Conservation (phyloP, 2,113 vertebrate genomes). For the Aplodontia rufa region DNA sequence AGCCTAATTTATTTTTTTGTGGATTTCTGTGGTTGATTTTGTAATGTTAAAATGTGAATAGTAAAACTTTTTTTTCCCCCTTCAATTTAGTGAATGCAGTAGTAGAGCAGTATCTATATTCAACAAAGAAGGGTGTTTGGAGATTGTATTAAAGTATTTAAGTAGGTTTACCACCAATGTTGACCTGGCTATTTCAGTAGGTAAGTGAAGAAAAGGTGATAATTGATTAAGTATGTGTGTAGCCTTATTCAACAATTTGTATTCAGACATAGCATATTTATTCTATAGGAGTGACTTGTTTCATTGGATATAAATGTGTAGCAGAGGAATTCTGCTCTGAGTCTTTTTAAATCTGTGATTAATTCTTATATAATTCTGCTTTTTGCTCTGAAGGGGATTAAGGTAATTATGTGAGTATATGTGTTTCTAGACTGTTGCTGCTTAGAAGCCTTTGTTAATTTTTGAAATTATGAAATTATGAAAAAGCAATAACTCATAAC, state of each 20-base stretch:
- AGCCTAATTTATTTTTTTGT: neutral
- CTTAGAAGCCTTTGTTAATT: neutral
- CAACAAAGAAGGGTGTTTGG: slow-evolving; percentile 93
- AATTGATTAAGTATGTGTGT: slow-evolving; percentile 33
- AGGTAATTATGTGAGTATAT: neutral
- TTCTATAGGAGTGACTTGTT: neutral
- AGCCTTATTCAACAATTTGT: neutral
- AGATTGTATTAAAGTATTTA: slow-evolving; percentile 90
- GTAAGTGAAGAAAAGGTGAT: slow-evolving; percentile 83
- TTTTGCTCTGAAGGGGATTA: neutral
- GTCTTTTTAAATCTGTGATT: neutral
- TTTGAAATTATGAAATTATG: slow-evolving; percentile 13
- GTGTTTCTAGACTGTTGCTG: neutral
- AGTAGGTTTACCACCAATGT: slow-evolving; percentile 89
- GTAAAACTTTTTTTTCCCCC: slow-evolving; percentile 65
- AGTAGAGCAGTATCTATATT: slow-evolving; percentile 91
- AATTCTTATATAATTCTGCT: neutral
- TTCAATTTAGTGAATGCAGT: slow-evolving; percentile 92
- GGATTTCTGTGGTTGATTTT: slow-evolving; percentile 54
- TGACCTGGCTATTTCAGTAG: slow-evolving; percentile 94
- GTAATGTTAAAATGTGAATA: slow-evolving; percentile 67
- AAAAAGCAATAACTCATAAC: neutral
- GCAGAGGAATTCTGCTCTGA: neutral
- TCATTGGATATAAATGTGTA: neutral
- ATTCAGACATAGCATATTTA: neutral